These are phyloP conservation scores for Ophion slaviceki DNA, from an alignment of 2,888 invertebrate genomes.

Conservation along the genomic window DNA sequence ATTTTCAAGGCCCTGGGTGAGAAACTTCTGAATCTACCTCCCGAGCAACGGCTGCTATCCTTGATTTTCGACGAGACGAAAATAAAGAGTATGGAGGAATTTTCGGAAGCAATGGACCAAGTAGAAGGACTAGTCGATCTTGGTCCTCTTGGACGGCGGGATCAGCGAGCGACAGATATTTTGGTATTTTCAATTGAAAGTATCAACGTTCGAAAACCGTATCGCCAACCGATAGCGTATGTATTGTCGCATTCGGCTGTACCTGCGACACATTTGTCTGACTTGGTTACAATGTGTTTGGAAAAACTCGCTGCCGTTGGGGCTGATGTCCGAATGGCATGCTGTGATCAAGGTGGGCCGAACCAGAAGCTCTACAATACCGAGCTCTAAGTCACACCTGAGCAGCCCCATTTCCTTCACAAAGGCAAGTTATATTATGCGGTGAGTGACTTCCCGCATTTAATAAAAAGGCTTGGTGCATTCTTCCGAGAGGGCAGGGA, in stretches of 20 bases:
- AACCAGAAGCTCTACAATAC: conserved; percentile 34
- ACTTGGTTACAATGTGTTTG: conserved; percentile 26
- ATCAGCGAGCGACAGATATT: conserved; percentile 26
- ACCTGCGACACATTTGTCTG: neutral
- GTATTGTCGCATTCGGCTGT: conserved; percentile 27
- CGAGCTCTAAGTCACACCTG: conserved; percentile 9
- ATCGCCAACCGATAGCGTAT: conserved; percentile 45
- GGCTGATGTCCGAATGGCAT: conserved; percentile 21
- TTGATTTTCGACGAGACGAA: conserved; percentile 47
- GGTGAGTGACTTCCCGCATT: conserved; percentile 39
- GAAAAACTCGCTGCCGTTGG: conserved; percentile 31
- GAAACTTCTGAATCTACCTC: conserved; percentile 24
- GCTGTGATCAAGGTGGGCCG: conserved; percentile 42
- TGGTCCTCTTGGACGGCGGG: conserved; percentile 40
- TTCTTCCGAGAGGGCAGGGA: conserved; percentile 22
- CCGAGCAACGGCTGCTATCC: conserved; percentile 36
- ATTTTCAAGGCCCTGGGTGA: conserved; percentile 31
- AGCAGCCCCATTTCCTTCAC: conserved; percentile 10
- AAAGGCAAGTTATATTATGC: conserved; percentile 22
- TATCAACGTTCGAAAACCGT: conserved; percentile 43
- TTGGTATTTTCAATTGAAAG: conserved; percentile 52
- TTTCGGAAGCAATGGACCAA: conserved; percentile 32
- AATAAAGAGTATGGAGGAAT: conserved; percentile 45
- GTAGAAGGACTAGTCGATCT: conserved; percentile 49
- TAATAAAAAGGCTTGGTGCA: conserved; percentile 33